phyloP scores from a whole-genome alignment of 2,797 vertebrate species.

The Orestias chungarensis region DNA sequence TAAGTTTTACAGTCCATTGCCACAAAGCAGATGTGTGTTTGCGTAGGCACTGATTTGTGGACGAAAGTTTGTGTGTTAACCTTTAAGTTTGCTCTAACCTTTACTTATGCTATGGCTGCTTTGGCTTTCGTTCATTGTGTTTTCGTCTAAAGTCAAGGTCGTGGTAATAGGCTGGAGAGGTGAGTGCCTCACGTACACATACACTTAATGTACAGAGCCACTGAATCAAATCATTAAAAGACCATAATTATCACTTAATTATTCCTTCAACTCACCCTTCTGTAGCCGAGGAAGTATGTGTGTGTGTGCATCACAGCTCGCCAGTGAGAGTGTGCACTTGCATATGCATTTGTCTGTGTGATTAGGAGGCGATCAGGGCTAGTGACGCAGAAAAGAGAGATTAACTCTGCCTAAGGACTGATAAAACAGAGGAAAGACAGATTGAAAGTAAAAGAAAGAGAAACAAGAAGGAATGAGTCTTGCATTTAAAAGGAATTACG shows the following conservation, averaged over 20 bases:
- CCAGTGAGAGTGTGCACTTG: slow-evolving; percentile 31
- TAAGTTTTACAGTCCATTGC: slow-evolving; percentile 57
- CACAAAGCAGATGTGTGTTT: slow-evolving; percentile 53
- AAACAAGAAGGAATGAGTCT: slow-evolving; percentile 45
- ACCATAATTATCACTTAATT: slow-evolving; percentile 87
- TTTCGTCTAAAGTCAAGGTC: slow-evolving; percentile 83
- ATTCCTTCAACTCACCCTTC: slow-evolving; percentile 77
- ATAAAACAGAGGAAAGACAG: slow-evolving; percentile 75
- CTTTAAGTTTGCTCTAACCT: slow-evolving; percentile 79
- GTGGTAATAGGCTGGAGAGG: slow-evolving; percentile 83
- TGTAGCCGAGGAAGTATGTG: slow-evolving; percentile 56
- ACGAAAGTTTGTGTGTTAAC: slow-evolving; percentile 63
- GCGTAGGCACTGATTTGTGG: slow-evolving; percentile 26
- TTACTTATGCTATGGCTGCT: slow-evolving; percentile 73
- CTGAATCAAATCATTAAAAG: slow-evolving; percentile 88
- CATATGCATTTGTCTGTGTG: slow-evolving; percentile 73
- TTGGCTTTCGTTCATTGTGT: slow-evolving; percentile 58
- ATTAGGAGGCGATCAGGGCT: slow-evolving; percentile 66
- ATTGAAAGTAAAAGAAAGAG: slow-evolving; percentile 69
- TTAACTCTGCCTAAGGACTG: slow-evolving; percentile 75
- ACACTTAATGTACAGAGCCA: slow-evolving; percentile 80
- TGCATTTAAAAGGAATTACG: slow-evolving; percentile 64
- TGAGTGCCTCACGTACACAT: slow-evolving; percentile 80
- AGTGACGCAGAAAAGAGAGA: slow-evolving; percentile 76
- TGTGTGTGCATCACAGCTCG: slow-evolving; percentile 18